These are phyloP conservation scores for Amyelois transitella DNA, from an alignment of 1,140 invertebrate species.

Conservation along the genomic window DNA sequence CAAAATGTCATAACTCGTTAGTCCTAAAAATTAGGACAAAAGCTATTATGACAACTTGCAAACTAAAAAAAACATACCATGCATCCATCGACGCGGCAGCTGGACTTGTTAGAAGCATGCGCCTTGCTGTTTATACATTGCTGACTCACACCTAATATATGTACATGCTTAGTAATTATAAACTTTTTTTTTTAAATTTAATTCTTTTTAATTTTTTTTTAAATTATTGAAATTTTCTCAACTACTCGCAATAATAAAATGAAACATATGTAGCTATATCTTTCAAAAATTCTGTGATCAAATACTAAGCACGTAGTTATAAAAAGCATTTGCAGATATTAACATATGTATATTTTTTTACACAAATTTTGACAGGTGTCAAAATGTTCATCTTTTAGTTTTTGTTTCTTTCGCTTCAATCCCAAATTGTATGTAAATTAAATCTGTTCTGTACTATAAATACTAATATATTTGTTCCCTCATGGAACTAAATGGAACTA, in stretches of 20 bases:
- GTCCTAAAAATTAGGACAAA: not conserved
- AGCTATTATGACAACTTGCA: not conserved
- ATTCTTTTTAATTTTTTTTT: no score
- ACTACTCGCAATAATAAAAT: no score
- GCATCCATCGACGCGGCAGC: conserved; percentile 17
- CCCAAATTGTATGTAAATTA: no score
- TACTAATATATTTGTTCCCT: no score
- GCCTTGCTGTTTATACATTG: not conserved
- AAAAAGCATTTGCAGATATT: conserved; percentile 6
- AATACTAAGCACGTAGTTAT: conserved; percentile 9
- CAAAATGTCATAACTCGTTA: not conserved
- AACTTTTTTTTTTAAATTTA: no score
- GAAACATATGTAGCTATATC: not conserved
- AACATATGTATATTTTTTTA: no score
- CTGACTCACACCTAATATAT: not conserved
- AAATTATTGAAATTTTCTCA: not conserved
- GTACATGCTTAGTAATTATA: not conserved
- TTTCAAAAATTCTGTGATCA: not conserved
- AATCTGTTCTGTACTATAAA: no score
- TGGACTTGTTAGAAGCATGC: conserved; percentile 7
- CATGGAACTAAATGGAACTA: no score
- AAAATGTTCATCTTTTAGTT: no score
- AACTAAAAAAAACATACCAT: conserved; percentile 33
- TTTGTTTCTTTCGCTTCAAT: no score
- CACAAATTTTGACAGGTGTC: no score